Conservation (phyloP, 2,888 invertebrate genomes). For the Clitarchus hookeri region DNA sequence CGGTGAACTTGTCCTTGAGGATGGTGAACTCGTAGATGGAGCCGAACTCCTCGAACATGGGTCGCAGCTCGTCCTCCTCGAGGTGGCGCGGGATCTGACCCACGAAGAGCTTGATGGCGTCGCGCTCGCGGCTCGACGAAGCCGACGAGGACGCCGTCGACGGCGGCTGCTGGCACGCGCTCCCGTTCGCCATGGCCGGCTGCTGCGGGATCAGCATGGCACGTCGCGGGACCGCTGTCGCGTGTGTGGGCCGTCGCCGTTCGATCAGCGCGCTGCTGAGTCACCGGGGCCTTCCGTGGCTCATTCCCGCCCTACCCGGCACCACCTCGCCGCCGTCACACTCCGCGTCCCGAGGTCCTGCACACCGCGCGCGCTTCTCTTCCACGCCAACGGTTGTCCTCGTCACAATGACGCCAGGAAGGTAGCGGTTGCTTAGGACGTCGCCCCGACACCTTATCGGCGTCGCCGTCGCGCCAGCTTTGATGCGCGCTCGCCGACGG, state of each 20-base stretch:
- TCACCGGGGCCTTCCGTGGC: not conserved
- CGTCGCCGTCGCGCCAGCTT: not conserved
- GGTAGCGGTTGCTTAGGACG: not conserved
- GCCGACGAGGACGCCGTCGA: constrained; percentile 27
- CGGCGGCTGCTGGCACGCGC: not conserved
- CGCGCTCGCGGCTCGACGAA: constrained; percentile 52
- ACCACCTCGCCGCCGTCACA: no score
- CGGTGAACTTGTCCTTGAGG: constrained; percentile 92
- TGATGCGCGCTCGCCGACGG: not conserved
- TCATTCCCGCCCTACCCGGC: not conserved
- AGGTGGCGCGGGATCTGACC: constrained; percentile 91
- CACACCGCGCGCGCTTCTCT: not conserved
- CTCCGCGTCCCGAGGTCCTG: not conserved
- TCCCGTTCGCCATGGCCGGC: constrained; percentile 31
- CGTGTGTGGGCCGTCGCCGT: no score
- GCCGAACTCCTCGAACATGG: constrained; percentile 91
- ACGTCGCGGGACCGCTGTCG: no score
- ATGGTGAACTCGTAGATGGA: constrained; percentile 94
- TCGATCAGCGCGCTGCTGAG: not conserved
- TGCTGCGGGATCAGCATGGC: constrained; percentile 36
- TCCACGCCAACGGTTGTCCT: not conserved
- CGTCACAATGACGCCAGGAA: not conserved
- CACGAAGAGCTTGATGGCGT: constrained; percentile 82
- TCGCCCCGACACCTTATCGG: not conserved
- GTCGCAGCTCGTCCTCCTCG: constrained; percentile 84